These are phyloP conservation scores for Misgurnus anguillicaudatus DNA, from an alignment of 2,113 vertebrate species.

Conservation along the genomic window DNA sequence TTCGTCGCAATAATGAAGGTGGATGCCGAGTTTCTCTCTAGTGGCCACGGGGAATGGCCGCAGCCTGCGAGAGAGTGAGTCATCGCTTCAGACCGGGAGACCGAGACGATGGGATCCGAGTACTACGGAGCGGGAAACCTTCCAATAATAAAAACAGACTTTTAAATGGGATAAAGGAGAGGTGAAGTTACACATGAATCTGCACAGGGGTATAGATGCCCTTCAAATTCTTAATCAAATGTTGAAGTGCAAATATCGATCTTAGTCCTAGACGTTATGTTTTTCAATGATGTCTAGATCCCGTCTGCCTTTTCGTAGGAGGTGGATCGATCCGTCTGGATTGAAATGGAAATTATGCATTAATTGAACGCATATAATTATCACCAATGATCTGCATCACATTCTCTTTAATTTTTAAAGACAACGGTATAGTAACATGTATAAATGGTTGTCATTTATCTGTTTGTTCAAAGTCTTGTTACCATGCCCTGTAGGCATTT, in stretches of 20 bases:
- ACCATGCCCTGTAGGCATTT: too few relatives aligned
- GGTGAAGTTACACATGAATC: not conserved
- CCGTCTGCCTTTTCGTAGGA: not conserved
- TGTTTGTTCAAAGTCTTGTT: too few relatives aligned
- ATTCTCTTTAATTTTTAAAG: not conserved
- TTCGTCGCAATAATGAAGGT: conserved; percentile 24
- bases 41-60: not conserved
- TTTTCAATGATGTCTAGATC: conserved; percentile 10
- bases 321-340: not conserved
- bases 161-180: not conserved
- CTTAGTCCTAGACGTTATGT: not conserved
- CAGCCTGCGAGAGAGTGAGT: conserved; percentile 26
- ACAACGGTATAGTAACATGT: too few relatives aligned
- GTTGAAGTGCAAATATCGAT: conserved; percentile 9
- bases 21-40: conserved; percentile 13
- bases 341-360: not conserved
- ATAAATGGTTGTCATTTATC: too few relatives aligned
- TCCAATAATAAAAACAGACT: conserved; percentile 1
- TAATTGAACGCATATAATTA: not conserved
- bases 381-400: not conserved
- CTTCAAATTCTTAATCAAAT: not conserved
- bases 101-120: not conserved
- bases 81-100: conserved; percentile 21
- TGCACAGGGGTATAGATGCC: not conserved
- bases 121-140: conserved; percentile 11